Evolutionary conservation across 2,797 vertebrate genomes (phyloP).

Genomic region (Neoniphon sammara): DNA sequence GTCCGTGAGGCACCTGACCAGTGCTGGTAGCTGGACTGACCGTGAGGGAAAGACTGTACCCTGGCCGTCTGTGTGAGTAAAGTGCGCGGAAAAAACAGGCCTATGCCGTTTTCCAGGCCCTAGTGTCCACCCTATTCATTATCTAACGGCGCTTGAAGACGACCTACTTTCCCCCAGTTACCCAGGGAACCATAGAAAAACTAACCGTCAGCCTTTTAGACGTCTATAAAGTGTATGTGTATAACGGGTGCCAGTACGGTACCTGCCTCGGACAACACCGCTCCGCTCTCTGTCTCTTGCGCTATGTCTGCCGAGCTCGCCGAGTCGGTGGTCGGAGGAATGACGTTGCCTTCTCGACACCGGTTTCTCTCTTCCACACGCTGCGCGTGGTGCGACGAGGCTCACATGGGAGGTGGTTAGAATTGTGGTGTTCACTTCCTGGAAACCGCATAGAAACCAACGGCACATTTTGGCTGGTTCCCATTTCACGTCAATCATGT

Average conservation of each 20-base stretch:
- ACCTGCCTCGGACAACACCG: conserved; percentile 84
- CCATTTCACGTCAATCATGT: conserved; percentile 56
- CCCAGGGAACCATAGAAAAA: conserved; percentile 25
- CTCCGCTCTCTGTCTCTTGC: conserved; percentile 75
- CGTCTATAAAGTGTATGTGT: neutral
- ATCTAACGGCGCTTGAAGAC: conserved; percentile 62
- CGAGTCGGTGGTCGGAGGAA: conserved; percentile 75
- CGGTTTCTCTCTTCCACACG: conserved; percentile 79
- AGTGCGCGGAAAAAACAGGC: conserved; percentile 78
- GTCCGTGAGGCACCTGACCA: conserved; percentile 70
- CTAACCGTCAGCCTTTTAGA: conserved; percentile 6
- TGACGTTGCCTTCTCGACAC: conserved; percentile 81
- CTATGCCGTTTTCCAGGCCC: conserved; percentile 76
- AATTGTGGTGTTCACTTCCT: conserved; percentile 80
- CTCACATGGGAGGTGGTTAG: conserved; percentile 82
- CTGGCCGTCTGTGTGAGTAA: conserved; percentile 61
- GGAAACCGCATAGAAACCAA: conserved; percentile 81
- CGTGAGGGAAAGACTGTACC: conserved; percentile 57
- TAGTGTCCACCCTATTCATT: conserved; percentile 78
- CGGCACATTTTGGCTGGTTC: conserved; percentile 2
- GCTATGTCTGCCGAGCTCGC: conserved; percentile 61
- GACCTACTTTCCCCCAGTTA: conserved; percentile 71
- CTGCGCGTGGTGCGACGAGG: conserved; percentile 81
- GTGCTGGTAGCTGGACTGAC: conserved; percentile 60
- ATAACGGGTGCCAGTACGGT: conserved; percentile 37